Percentiles rank a stretch among this genome's conserved stretches.
Evolutionary conservation across 2,113 vertebrate species (phyloP).

Genomic region (Eolophus roseicapilla): DNA sequence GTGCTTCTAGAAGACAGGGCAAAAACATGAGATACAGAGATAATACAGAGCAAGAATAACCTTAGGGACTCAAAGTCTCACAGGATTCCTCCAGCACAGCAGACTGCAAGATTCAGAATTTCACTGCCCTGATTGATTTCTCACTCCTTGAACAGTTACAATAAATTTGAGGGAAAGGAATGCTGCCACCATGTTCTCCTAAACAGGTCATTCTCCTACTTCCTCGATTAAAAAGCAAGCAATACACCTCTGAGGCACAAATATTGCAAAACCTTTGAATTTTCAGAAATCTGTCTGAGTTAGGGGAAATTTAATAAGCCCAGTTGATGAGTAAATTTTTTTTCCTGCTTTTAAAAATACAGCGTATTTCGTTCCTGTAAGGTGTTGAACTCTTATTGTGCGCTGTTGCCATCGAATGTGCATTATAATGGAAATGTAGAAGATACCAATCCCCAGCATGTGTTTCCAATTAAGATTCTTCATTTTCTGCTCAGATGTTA

Average conservation of each 20-base stretch:
- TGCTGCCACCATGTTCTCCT: background rate
- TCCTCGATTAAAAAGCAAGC: background rate
- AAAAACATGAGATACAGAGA: background rate
- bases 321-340: background rate
- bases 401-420: background rate
- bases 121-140: background rate
- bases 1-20: background rate
- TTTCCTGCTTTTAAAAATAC: background rate
- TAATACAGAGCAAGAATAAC: background rate
- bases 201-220: background rate
- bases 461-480: constrained; percentile 31
- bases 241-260: background rate
- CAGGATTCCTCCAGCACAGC: background rate
- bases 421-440: background rate
- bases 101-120: background rate
- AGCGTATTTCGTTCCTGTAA: background rate
- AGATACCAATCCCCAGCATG: background rate
- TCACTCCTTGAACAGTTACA: background rate
- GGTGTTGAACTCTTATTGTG: background rate
- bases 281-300: background rate
- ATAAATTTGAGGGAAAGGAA: background rate
- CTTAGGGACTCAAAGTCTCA: background rate
- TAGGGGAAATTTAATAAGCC: background rate
- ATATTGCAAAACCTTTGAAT: background rate
- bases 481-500: constrained; percentile 6